Percentiles rank a stretch among this genome's conserved stretches.
phyloP scores from a whole-genome alignment of 2,797 vertebrate species.

The Malacoraja senta region DNA sequence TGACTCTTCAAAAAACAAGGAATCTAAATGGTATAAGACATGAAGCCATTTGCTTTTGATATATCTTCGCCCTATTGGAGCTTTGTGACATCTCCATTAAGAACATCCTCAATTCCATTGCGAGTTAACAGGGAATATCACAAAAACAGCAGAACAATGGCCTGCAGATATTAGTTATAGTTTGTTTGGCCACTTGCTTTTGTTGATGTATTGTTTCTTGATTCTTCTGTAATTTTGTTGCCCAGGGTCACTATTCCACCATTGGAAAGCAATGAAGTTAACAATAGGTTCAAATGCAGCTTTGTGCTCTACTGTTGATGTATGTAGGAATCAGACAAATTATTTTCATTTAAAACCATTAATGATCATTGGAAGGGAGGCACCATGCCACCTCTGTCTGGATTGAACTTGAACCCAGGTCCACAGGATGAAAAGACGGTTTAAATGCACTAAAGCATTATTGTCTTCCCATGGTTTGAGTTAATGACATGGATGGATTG shows the following conservation, averaged over 20 bases:
- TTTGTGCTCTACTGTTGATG: neutral
- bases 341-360: neutral
- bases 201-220: neutral
- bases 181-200: neutral
- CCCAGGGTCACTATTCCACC: neutral
- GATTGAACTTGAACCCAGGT: neutral
- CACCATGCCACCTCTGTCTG: neutral
- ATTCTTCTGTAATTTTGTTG: too few relatives aligned
- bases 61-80: neutral
- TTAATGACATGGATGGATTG: neutral
- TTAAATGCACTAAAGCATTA: neutral
- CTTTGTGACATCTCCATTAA: neutral
- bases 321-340: conserved; percentile 44
- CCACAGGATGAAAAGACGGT: neutral
- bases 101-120: neutral
- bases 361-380: neutral
- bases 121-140: neutral
- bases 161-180: neutral
- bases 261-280: neutral
- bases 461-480: neutral
- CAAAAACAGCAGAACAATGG: neutral
- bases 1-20: neutral
- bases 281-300: neutral
- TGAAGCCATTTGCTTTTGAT: neutral
- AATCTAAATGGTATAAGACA: neutral